Conservation (phyloP, 2,797 vertebrate genomes). For the Halcyon chelicuti region DNA sequence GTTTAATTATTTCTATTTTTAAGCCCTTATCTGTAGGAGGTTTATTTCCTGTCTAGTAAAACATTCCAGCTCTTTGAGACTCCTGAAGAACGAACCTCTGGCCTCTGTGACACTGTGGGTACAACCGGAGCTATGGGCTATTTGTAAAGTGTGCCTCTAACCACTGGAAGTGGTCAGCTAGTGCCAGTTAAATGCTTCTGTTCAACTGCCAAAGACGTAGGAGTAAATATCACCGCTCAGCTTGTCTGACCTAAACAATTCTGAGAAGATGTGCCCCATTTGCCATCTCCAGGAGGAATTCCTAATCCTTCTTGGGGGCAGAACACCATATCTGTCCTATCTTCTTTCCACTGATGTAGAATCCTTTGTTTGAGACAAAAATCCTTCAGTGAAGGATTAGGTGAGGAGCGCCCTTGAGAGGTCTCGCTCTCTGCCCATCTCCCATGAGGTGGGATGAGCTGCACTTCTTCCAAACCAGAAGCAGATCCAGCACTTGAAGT, state of each 20-base stretch:
- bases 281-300: background rate
- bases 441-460: background rate
- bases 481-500: background rate
- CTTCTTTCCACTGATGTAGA: background rate
- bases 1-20: background rate
- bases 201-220: background rate
- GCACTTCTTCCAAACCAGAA: background rate
- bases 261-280: background rate
- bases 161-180: fast-evolving
- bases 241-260: background rate
- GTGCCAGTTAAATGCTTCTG: background rate
- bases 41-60: background rate
- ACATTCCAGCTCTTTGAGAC: background rate
- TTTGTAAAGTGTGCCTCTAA: background rate
- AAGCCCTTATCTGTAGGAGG: background rate
- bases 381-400: background rate
- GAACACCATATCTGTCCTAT: fast-evolving
- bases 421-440: background rate
- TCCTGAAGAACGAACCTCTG: background rate
- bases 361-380: too few relatives aligned
- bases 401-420: background rate
- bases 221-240: background rate
- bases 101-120: background rate
- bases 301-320: background rate
- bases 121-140: background rate